Evolutionary conservation across 37 sponge, comb jelly and placozoan genomes (phyloP).

Genomic region (Tethya wilhelma): DNA sequence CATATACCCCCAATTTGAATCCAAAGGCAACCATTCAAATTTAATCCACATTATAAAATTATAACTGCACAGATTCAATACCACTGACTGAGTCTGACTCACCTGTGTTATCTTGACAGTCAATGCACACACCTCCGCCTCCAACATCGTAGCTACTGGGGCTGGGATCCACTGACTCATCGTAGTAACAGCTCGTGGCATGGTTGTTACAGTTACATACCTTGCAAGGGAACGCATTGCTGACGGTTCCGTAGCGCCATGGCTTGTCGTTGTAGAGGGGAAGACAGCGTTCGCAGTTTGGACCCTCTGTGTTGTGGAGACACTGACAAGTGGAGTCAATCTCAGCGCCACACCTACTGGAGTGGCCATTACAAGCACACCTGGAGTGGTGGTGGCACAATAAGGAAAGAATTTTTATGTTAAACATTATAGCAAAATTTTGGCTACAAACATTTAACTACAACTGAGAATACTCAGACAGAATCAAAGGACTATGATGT

Average conservation of each 20-base stretch:
- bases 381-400: conserved; percentile 10
- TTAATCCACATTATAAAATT: too few relatives aligned
- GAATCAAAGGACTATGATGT: too few relatives aligned
- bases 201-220: conserved; percentile 80
- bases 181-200: conserved; percentile 74
- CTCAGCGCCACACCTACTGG: conserved; percentile 43
- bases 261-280: conserved; percentile 88
- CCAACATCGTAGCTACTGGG: conserved; percentile 66
- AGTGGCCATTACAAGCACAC: conserved; percentile 84
- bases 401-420: not conserved
- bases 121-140: conserved; percentile 83
- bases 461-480: too few relatives aligned
- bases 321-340: conserved; percentile 59
- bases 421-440: too few relatives aligned
- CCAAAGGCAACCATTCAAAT: too few relatives aligned
- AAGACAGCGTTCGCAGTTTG: conserved; percentile 65
- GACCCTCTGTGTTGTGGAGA: conserved; percentile 73
- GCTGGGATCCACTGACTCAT: conserved; percentile 59
- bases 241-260: conserved; percentile 68
- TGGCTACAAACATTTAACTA: too few relatives aligned
- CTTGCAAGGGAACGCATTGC: conserved; percentile 65
- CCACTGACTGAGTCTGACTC: too few relatives aligned
- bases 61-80: too few relatives aligned
- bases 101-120: conserved; percentile 84
- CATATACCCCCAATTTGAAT: too few relatives aligned